Base-by-base conservation (phyloP, 2,888 invertebrate genomes). In the Tachina fera region DNA sequence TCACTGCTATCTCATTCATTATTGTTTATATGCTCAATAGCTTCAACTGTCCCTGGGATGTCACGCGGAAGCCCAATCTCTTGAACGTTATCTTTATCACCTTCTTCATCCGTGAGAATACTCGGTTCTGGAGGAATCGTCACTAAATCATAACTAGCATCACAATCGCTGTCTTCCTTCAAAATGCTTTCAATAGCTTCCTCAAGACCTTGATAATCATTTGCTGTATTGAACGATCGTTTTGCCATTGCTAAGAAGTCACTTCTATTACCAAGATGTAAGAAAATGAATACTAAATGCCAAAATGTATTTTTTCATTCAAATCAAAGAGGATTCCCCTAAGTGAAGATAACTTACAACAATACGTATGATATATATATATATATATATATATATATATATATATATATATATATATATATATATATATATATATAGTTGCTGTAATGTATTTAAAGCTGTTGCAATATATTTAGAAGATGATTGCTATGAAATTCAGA, bases 41-140 rank as follows among this genome's bases (percentile, higher is more conserved):
- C n/a, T 31, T 60, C 60, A 60, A 60, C 22, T 56, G 53, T 56
- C 10, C 53, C 53, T 56, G 53, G 53, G 53, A 19, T 56, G 19
- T 56, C 53, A 14, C 14, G 53, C 13, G 53, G 19, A 56, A 56
- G 19, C 8, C 5, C 53, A 9, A 19, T 56, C 43, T 67, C 13
- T 39, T 67, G 67, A 14, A 63, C 14, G 47, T 77, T 58, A 67
- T 77, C 56, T 43, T 77, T 67, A 56, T 53, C 77, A 58, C 77
- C 77, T 67, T 53, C 77, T 43, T 77, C 67, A 67, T 67, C 67
- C 8, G 51, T 31, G 39, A 65, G 76, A 16, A 49, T 11, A 76
- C 76, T 76, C 65, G 56, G 53, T 19, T 49, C 67, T 39, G 56
- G 45, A 39, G 77, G 77, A 43, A 67, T 77, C 14, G 56, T 51